Conservation (phyloP, 2,113 vertebrate species). For the Cairina moschata region DNA sequence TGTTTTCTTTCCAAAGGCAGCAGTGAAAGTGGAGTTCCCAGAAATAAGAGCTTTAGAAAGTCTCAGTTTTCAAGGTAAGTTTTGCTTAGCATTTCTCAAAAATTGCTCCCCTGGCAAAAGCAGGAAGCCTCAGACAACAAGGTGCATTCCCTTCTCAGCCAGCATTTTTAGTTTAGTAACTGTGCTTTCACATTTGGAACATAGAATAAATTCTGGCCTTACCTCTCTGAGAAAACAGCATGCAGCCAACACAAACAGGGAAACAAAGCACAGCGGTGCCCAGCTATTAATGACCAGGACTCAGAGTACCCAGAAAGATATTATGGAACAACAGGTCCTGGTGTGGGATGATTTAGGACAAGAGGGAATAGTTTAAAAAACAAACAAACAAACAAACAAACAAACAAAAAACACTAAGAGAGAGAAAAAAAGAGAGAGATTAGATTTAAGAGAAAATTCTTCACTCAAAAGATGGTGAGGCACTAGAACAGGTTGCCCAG, state of each 20-base stretch:
- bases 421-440: no score
- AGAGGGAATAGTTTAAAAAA: no score
- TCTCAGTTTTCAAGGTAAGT: background rate
- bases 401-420: no score
- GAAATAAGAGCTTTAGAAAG: background rate
- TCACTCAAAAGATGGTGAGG: no score
- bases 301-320: background rate
- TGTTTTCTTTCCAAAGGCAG: background rate
- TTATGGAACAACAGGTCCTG: background rate
- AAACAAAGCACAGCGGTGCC: background rate
- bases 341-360: background rate
- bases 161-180: background rate
- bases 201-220: background rate
- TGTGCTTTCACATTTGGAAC: background rate
- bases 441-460: no score
- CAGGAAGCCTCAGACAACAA: background rate
- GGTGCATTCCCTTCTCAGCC: background rate
- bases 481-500: no score
- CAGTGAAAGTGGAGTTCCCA: background rate
- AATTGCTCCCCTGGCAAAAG: background rate
- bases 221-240: background rate
- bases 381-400: no score
- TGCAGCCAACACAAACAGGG: background rate
- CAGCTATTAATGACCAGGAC: background rate
- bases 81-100: background rate